Evolutionary conservation across 2,113 vertebrate genomes (phyloP).

Genomic region (Ceyx cyanopectus): DNA sequence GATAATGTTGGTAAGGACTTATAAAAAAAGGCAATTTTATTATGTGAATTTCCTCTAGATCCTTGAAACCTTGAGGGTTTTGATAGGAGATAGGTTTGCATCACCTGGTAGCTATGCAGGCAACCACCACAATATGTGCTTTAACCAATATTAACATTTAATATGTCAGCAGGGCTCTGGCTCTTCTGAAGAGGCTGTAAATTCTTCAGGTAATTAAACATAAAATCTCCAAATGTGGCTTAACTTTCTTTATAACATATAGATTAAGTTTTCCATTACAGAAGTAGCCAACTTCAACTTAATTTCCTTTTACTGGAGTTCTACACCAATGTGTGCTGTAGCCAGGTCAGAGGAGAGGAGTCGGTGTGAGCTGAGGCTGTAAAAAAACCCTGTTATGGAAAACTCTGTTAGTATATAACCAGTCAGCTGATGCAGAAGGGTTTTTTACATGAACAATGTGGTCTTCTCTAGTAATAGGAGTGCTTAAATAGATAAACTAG

Average conservation of each 20-base stretch:
- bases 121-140: not conserved
- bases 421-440: not conserved
- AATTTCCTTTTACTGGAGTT: slow-evolving; percentile 11
- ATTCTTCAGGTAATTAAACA: not conserved
- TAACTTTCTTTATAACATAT: not conserved
- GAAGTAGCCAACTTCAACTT: not conserved
- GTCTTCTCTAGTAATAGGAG: not conserved
- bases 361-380: too few species aligned
- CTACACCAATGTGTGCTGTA: not conserved
- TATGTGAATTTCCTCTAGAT: not conserved
- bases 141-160: not conserved
- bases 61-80: not conserved
- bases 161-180: not conserved
- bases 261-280: not conserved
- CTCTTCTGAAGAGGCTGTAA: not conserved
- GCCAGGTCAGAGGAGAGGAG: not conserved
- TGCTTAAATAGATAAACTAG: not conserved
- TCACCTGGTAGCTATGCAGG: not conserved
- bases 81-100: not conserved
- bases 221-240: not conserved
- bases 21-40: not conserved
- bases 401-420: not conserved
- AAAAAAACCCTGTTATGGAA: too few species aligned
- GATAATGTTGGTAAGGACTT: not conserved
- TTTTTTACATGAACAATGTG: not conserved